These are phyloP conservation scores for Ormia ochracea DNA, from an alignment of 2,888 invertebrate species.

Conservation along the genomic window DNA sequence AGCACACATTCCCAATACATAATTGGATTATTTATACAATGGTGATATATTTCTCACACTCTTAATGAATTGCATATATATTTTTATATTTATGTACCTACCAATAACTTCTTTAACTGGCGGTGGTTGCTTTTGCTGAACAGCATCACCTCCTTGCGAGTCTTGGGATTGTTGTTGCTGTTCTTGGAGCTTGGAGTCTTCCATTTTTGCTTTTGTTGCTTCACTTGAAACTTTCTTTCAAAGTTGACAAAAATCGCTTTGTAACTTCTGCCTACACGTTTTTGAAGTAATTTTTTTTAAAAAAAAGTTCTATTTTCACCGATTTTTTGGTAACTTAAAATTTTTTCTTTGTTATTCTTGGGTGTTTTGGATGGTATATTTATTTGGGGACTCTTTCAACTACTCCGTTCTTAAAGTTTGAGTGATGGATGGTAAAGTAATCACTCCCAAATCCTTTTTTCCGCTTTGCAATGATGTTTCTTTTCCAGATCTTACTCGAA, in stretches of 20 bases:
- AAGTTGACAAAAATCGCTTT: constrained; percentile 59
- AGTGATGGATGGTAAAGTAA: constrained; percentile 79
- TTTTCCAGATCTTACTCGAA: constrained; percentile 79
- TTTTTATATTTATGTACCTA: constrained; percentile 71
- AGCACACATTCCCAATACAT: constrained; percentile 44
- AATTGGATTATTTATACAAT: constrained; percentile 22
- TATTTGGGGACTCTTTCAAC: constrained; percentile 73
- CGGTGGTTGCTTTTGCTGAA: constrained; percentile 73
- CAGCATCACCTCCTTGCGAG: constrained; percentile 70
- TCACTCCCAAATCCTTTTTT: constrained; percentile 83
- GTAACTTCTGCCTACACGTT: constrained; percentile 58
- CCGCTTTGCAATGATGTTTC: constrained; percentile 80
- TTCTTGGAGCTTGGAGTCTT: constrained; percentile 88
- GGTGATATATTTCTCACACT: not conserved
- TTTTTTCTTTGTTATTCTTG: constrained; percentile 64
- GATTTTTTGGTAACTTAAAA: constrained; percentile 64
- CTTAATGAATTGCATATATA: constrained; percentile 17
- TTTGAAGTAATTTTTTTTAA: constrained; percentile 41
- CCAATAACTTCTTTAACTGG: constrained; percentile 91
- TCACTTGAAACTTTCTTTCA: constrained; percentile 14
- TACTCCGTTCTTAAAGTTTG: constrained; percentile 75
- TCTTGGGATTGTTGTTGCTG: constrained; percentile 80
- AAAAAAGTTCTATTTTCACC: constrained; percentile 62
- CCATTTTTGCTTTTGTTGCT: constrained; percentile 80
- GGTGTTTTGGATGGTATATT: constrained; percentile 65